These are phyloP conservation scores for Tethya wilhelma DNA, from an alignment of 37 sponge, comb jelly and placozoan species.

Conservation along the genomic window DNA sequence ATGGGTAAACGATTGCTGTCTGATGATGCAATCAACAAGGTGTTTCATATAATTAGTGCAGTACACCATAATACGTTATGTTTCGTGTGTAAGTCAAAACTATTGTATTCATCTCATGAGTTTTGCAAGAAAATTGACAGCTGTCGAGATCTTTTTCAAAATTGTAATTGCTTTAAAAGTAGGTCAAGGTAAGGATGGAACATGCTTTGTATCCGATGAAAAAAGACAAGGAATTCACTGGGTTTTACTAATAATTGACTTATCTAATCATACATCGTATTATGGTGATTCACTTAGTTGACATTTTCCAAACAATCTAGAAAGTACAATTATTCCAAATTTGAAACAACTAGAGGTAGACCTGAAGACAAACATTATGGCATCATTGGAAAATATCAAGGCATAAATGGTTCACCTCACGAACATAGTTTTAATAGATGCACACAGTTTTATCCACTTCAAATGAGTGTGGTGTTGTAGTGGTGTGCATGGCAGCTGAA, in stretches of 20 bases:
- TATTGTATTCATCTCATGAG: slow-evolving; percentile 3
- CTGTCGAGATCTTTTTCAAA: not conserved
- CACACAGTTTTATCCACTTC: not conserved
- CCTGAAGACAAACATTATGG: not conserved
- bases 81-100: slow-evolving; percentile 1
- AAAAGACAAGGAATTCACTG: not conserved
- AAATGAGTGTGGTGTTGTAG: not conserved
- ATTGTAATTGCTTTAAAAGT: not conserved
- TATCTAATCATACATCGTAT: not conserved
- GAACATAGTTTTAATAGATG: not conserved
- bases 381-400: not conserved
- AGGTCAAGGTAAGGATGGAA: not conserved
- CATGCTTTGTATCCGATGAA: slow-evolving; percentile 9
- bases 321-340: not conserved
- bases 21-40: not conserved
- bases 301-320: not conserved
- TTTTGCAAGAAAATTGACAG: not conserved
- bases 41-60: not conserved
- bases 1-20: slow-evolving; percentile 8
- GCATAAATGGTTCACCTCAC: not conserved
- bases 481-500: not conserved
- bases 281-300: slow-evolving; percentile 1
- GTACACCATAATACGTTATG: not conserved
- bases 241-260: not conserved
- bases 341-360: not conserved